Evolutionary conservation across 2,888 invertebrate genomes (phyloP).

Genomic region (Drosophila phalerata): DNA sequence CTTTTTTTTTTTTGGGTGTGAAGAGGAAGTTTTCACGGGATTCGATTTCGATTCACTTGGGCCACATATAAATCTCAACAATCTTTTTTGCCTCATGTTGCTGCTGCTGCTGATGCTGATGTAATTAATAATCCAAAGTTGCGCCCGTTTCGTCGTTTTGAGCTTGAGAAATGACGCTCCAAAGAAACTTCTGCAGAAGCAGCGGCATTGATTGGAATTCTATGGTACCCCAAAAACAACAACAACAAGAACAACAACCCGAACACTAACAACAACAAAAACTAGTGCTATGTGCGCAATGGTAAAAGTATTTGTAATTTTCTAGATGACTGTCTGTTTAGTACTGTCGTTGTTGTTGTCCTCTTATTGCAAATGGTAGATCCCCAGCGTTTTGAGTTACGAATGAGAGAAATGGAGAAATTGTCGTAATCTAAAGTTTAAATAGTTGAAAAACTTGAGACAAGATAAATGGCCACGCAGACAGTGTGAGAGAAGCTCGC

Average conservation of each 20-base stretch:
- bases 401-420: slow-evolving; percentile 61
- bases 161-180: slow-evolving; percentile 78
- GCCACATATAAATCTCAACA: slow-evolving; percentile 70
- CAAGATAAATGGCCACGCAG: slow-evolving; percentile 62
- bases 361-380: slow-evolving; percentile 39
- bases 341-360: slow-evolving; percentile 33
- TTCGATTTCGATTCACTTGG: slow-evolving; percentile 76
- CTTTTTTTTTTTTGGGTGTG: slow-evolving; percentile 9
- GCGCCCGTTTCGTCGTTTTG: slow-evolving; percentile 77
- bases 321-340: slow-evolving; percentile 68
- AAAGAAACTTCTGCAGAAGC: slow-evolving; percentile 33
- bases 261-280: slow-evolving; percentile 21
- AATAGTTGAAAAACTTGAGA: slow-evolving; percentile 64
- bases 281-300: slow-evolving; percentile 55
- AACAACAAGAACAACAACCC: slow-evolving; percentile 11
- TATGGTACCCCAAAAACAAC: slow-evolving; percentile 33
- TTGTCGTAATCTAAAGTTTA: slow-evolving; percentile 79
- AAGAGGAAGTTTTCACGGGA: slow-evolving; percentile 48
- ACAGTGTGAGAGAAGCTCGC: slow-evolving; percentile 23
- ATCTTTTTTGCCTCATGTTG: slow-evolving; percentile 35
- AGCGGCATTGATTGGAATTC: slow-evolving; percentile 74
- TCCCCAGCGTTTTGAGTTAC: slow-evolving; percentile 74
- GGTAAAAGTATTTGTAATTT: slow-evolving; percentile 80
- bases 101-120: slow-evolving; percentile 55
- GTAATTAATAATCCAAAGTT: slow-evolving; percentile 80